Evolutionary conservation across 1,140 invertebrate genomes (phyloP).

Genomic region (Drosophila tristis): DNA sequence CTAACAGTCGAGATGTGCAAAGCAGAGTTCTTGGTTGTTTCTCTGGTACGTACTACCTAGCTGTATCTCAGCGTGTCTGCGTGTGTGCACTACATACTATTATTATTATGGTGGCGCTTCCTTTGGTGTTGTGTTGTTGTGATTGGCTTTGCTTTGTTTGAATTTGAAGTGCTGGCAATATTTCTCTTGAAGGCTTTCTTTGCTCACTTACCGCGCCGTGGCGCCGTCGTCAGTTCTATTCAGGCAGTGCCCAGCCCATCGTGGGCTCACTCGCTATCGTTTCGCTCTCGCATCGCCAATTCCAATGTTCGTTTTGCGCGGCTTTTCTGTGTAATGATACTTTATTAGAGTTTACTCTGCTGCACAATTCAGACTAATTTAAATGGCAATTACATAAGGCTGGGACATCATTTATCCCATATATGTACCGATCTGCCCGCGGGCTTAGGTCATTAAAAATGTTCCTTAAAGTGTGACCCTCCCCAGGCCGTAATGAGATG

Average conservation of each 20-base stretch:
- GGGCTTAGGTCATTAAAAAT: constrained; percentile 5
- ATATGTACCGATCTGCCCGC: constrained; percentile 3
- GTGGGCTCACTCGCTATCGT: neutral
- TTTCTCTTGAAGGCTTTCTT: constrained; percentile 48
- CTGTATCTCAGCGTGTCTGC: constrained; percentile 32
- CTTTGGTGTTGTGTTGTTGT: neutral
- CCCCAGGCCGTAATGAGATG: constrained; percentile 33
- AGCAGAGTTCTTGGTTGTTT: too few relatives aligned
- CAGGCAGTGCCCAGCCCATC: constrained; percentile 35
- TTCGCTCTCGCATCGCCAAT: constrained; percentile 18
- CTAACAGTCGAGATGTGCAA: too few relatives aligned
- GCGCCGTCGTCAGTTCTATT: constrained; percentile 41
- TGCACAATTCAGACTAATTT: too few relatives aligned
- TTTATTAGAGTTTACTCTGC: constrained; percentile 8
- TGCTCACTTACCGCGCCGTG: constrained; percentile 37
- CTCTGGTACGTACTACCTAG: too few relatives aligned
- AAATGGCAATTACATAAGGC: too few relatives aligned
- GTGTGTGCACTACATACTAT: constrained; percentile 17
- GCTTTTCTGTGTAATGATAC: constrained; percentile 32
- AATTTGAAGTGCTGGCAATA: constrained; percentile 52
- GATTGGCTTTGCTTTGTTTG: constrained; percentile 25
- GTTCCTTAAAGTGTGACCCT: constrained; percentile 38
- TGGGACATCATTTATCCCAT: too few relatives aligned
- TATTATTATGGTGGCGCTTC: constrained; percentile 16
- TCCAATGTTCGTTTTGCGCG: constrained; percentile 40